Conservation (phyloP, 2,113 vertebrate genomes). For the Melanotaenia duboulayi region DNA sequence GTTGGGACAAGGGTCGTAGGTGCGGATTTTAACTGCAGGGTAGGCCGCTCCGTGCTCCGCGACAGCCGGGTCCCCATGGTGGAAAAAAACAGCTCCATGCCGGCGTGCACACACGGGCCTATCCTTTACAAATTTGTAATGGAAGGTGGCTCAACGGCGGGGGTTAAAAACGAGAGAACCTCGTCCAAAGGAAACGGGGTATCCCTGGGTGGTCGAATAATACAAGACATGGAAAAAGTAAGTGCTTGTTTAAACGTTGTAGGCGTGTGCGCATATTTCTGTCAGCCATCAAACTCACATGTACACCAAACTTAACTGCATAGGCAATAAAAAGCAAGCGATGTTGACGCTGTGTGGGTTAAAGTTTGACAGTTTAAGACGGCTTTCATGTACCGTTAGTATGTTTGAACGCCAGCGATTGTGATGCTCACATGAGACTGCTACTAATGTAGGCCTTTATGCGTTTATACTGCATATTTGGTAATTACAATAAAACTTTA, state of each 20-base stretch:
- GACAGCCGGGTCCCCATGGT: constrained; percentile 53
- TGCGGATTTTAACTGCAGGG: constrained; percentile 63
- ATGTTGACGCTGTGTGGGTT: neutral
- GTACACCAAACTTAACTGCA: neutral
- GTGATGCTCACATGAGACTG: neutral
- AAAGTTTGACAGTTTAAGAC: constrained; percentile 7
- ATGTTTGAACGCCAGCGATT: constrained; percentile 3
- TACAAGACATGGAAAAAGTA: constrained; percentile 79
- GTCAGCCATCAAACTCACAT: constrained; percentile 24
- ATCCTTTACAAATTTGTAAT: constrained; percentile 62
- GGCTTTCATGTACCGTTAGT: constrained; percentile 6
- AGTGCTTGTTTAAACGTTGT: constrained; percentile 39
- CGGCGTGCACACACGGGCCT: constrained; percentile 63
- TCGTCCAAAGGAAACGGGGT: constrained; percentile 62
- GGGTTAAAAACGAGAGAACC: constrained; percentile 55
- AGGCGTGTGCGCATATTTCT: constrained; percentile 5
- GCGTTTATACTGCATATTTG: neutral
- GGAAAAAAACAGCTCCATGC: constrained; percentile 54
- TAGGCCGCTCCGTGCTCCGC: constrained; percentile 63
- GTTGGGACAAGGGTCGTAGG: constrained; percentile 65
- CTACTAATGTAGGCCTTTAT: neutral
- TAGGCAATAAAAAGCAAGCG: neutral
- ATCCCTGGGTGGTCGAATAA: constrained; percentile 59
- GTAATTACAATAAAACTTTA: neutral
- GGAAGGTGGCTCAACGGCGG: constrained; percentile 65